phyloP scores from a whole-genome alignment of 2,797 vertebrate genomes.

The Paedocypris micromegethes region DNA sequence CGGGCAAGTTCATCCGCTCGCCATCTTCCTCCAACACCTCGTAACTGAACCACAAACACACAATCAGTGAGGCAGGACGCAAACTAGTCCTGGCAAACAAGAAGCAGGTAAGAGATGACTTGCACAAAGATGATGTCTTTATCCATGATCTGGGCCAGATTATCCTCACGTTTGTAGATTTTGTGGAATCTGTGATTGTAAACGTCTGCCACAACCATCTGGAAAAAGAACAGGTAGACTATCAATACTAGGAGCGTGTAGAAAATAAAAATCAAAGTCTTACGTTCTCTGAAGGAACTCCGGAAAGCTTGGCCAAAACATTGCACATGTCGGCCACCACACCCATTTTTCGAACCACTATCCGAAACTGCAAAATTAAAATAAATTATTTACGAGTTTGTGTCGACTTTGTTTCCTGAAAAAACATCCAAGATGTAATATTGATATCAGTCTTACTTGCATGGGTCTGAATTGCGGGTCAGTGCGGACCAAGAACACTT shows the following conservation, averaged over 20 bases:
- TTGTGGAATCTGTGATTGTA: slow-evolving; percentile 98
- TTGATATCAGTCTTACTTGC: slow-evolving; percentile 77
- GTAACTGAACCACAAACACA: slow-evolving; percentile 69
- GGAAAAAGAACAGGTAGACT: slow-evolving; percentile 29
- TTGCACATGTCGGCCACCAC: slow-evolving; percentile 83
- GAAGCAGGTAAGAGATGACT: slow-evolving; percentile 54
- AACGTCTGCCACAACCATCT: slow-evolving; percentile 98
- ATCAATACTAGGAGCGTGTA: slow-evolving; percentile 2
- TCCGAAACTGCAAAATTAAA: slow-evolving; percentile 74
- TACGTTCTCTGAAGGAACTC: slow-evolving; percentile 85
- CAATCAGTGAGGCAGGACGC: not conserved
- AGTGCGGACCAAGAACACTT: slow-evolving; percentile 82
- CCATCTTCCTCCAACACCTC: slow-evolving; percentile 82
- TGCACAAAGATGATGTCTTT: slow-evolving; percentile 97
- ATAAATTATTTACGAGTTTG: slow-evolving; percentile 1
- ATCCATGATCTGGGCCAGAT: slow-evolving; percentile 90
- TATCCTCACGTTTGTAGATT: slow-evolving; percentile 89
- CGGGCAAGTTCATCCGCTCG: slow-evolving; percentile 78
- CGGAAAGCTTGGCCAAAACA: slow-evolving; percentile 82
- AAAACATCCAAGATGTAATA: too few relatives aligned
- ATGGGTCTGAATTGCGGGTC: slow-evolving; percentile 83
- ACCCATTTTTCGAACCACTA: slow-evolving; percentile 89
- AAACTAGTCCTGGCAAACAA: too few relatives aligned
- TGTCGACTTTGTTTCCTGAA: too few relatives aligned
- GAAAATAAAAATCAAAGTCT: slow-evolving; percentile 49